Evolutionary conservation across 1,140 invertebrate species (phyloP), one percentile per base, ranked within the genome.

Genomic region (Drosophila kikkawai): DNA sequence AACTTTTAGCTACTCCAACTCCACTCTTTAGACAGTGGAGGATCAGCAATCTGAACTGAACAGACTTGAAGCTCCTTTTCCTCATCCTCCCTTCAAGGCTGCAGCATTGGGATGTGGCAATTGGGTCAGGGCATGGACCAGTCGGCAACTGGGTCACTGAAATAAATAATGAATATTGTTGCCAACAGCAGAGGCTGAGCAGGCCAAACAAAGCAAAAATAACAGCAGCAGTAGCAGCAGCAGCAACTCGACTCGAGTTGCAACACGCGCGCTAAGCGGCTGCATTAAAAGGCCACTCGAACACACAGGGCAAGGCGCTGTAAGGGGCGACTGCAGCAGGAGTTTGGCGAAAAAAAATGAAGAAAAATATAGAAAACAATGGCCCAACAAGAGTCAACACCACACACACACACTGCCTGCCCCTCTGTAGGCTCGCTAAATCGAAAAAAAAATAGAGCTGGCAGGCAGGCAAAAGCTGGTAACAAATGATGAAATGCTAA

Each of bases 401-500:
- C 51, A 53, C 11, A 36, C 32, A 51, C 29, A 34, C 15, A 22
- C 22, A 53, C 29, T 29, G 26, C 26, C 26, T 29, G 26, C 26
- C 26, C 5, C 9, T n/a, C 32, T 4, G 45, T 71, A 71, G 66
- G 66, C 70, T 58, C 32, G 45, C 64, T 12, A 68, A 65, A 68
- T 68, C 65, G 60, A 68, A 68, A 68, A 59, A 22, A 59, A 65
- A 60, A 15, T 34, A 13, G 7, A 61, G 17, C 17, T 66, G 59
- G 39, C 39, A n/a, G 56, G n/a, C 51, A 55, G 56, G 75, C 75
- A 64, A 80, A 70, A 77, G 57, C 68, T 75, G 67, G 85, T 80
- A 78, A 90, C 80, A 88, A 88, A 79, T 88, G 85, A 90, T 90
- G 80, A 79, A 87, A 87, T 87, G 85, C 69, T 80, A 81, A 78